A percentile compares a stretch with the other conserved stretches of the same genome.
These are phyloP conservation scores for Acleris literana DNA, from an alignment of 2,888 invertebrate genomes.

Conservation along the genomic window DNA sequence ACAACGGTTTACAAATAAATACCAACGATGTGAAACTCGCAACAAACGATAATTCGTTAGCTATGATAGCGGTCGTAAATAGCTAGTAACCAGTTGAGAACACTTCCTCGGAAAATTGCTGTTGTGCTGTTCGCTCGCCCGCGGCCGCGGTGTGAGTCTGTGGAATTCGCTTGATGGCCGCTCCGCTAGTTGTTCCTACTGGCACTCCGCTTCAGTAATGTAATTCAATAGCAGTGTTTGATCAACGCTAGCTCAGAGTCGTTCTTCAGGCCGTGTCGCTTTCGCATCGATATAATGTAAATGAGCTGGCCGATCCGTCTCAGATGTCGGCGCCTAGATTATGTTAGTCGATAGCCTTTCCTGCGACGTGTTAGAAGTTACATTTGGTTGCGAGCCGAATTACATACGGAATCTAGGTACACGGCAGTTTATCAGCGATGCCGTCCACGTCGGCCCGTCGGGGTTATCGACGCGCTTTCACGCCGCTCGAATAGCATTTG, in stretches of 20 bases:
- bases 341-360: conserved; percentile 51
- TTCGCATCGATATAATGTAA: conserved; percentile 61
- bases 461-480: conserved; percentile 78
- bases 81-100: conserved; percentile 51
- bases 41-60: conserved; percentile 48
- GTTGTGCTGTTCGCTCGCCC: conserved; percentile 50
- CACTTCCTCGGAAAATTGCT: conserved; percentile 67
- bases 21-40: conserved; percentile 34
- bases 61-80: conserved; percentile 50
- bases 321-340: conserved; percentile 47
- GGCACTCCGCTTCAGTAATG: conserved; percentile 47
- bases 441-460: conserved; percentile 66
- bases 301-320: conserved; percentile 52
- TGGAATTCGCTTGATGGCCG: conserved; percentile 46
- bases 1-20: conserved; percentile 34
- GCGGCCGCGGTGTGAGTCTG: conserved; percentile 42
- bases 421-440: conserved; percentile 63
- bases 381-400: conserved; percentile 46
- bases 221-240: conserved; percentile 54
- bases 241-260: conserved; percentile 59
- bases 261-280: conserved; percentile 49
- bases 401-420: conserved; percentile 53
- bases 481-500: conserved; percentile 77
- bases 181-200: conserved; percentile 26
- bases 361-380: conserved; percentile 51